Percentiles rank a stretch among this genome's conserved stretches.
Conservation (phyloP, 2,797 vertebrate genomes). For the Coracias cyanogaster region DNA sequence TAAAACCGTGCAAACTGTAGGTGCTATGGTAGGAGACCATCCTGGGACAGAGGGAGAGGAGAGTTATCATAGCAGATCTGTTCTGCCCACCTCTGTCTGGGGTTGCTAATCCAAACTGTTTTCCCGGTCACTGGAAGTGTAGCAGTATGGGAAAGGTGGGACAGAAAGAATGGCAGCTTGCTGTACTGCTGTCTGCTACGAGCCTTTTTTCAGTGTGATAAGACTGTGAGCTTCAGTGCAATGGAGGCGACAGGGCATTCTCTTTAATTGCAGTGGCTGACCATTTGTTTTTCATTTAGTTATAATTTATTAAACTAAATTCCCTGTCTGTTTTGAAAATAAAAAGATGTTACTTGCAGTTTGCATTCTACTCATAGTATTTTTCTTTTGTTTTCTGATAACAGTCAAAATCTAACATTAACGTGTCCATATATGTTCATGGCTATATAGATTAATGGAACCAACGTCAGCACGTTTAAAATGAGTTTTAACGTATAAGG, state of each 20-base stretch:
- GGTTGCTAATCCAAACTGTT: not conserved
- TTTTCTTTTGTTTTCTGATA: not conserved
- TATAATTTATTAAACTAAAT: not conserved
- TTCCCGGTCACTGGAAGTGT: not conserved
- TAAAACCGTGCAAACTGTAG: not conserved
- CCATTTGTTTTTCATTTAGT: not conserved
- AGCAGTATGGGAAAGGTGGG: not conserved
- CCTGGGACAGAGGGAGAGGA: not conserved
- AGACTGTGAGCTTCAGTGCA: not conserved
- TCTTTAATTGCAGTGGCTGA: not conserved
- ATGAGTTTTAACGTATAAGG: not conserved
- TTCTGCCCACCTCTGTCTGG: not conserved
- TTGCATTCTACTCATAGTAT: not conserved
- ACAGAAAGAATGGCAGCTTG: not conserved
- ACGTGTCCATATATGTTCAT: not conserved
- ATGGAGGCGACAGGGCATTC: not conserved
- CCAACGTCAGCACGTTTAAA: not conserved
- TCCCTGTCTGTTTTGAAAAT: not conserved
- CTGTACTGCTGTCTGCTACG: not conserved
- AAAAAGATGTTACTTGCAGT: not conserved
- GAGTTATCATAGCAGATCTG: not conserved
- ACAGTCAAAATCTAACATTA: not conserved
- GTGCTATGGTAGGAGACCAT: accelerated
- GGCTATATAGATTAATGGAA: conserved; percentile 5
- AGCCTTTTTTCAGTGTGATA: not conserved